A percentile compares a stretch with the other conserved stretches of the same genome.
Evolutionary conservation across 2,888 invertebrate species (phyloP).

Genomic region (Carcina quercana): DNA sequence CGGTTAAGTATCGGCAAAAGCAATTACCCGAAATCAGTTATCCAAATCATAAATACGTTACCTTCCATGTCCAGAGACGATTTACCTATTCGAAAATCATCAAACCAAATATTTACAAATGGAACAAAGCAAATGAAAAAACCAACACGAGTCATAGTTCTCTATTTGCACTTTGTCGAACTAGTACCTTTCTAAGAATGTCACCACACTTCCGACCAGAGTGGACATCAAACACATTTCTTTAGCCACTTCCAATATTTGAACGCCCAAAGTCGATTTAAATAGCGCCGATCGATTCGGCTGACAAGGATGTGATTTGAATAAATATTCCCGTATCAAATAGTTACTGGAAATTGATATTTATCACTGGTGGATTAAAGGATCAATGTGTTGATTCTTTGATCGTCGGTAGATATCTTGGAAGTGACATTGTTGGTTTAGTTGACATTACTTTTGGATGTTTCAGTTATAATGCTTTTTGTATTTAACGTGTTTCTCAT

Average conservation of each 20-base stretch:
- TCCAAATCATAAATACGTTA: too few relatives aligned
- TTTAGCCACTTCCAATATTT: slow-evolving; percentile 27
- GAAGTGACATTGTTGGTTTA: slow-evolving; percentile 1
- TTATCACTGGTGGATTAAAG: slow-evolving; percentile 10
- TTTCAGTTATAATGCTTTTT: too few relatives aligned
- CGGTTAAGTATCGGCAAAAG: too few relatives aligned
- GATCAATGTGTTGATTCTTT: slow-evolving; percentile 2
- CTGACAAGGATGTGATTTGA: slow-evolving; percentile 32
- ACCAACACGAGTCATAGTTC: slow-evolving; percentile 2
- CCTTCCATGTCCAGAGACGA: too few relatives aligned
- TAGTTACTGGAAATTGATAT: slow-evolving; percentile 21
- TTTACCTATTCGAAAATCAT: too few relatives aligned
- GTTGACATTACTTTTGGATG: background rate
- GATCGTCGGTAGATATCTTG: slow-evolving; percentile 1
- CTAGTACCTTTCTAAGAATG: slow-evolving; percentile 39
- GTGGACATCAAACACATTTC: slow-evolving; percentile 27
- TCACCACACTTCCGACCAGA: slow-evolving; percentile 20
- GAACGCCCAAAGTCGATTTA: slow-evolving; percentile 24
- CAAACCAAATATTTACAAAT: too few relatives aligned
- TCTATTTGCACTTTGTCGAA: slow-evolving; percentile 18
- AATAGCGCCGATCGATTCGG: slow-evolving; percentile 18
- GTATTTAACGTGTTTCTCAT: too few relatives aligned
- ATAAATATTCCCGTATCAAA: slow-evolving; percentile 29
- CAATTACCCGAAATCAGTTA: too few relatives aligned
- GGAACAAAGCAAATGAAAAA: too few relatives aligned